Evolutionary conservation across 2,113 vertebrate species (phyloP).

Genomic region (Pituophis catenifer): DNA sequence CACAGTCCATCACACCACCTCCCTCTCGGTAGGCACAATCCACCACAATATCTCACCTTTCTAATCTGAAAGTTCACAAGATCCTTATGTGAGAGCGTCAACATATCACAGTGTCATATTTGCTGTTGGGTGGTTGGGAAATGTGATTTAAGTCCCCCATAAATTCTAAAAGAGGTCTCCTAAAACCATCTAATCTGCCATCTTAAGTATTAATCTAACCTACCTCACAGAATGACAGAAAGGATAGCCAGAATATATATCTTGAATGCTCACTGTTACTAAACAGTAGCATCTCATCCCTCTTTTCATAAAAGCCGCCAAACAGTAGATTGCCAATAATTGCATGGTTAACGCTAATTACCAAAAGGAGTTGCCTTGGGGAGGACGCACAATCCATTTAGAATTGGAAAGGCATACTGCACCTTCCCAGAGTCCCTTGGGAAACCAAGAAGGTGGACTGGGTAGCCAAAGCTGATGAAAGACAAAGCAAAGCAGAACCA

Average conservation of each 20-base stretch:
- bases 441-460: slow-evolving; percentile 46
- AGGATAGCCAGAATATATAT: not conserved
- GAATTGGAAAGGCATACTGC: slow-evolving; percentile 42
- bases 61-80: not conserved
- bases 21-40: not conserved
- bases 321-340: slow-evolving; percentile 27
- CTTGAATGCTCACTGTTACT: not conserved
- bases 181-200: not conserved
- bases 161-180: not conserved
- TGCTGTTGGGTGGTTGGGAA: not conserved
- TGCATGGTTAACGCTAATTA: slow-evolving; percentile 24
- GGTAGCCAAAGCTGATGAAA: slow-evolving; percentile 75
- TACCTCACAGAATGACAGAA: not conserved
- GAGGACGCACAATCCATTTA: not conserved
- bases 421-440: slow-evolving; percentile 57
- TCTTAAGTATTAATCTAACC: not conserved
- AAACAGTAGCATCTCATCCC: not conserved
- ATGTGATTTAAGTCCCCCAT: not conserved
- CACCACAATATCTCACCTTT: not conserved
- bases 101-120: not conserved
- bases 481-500: slow-evolving; percentile 67
- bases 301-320: not conserved
- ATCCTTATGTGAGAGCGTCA: not conserved
- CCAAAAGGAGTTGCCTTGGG: slow-evolving; percentile 3
- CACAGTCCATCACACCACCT: not conserved